Percentiles rank a stretch among this genome's conserved stretches.
These are phyloP conservation scores for Sylvia atricapilla DNA, from an alignment of 2,113 vertebrate species.

Conservation along the genomic window DNA sequence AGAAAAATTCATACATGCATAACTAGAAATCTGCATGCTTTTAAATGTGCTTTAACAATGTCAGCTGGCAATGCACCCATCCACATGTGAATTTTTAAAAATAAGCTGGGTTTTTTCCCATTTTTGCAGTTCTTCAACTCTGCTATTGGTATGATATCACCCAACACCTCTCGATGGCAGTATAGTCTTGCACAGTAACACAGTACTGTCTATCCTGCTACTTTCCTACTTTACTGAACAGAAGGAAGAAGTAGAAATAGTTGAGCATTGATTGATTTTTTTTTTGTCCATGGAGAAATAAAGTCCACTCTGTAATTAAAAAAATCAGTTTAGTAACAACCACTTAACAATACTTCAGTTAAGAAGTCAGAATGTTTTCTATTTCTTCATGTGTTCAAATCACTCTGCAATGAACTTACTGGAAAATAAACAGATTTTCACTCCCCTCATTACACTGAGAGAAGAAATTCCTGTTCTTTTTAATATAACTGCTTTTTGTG, in stretches of 20 bases:
- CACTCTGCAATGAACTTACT: not conserved
- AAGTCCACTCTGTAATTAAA: not conserved
- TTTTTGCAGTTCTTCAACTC: not conserved
- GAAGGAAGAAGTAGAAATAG: not conserved
- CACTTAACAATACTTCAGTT: not conserved
- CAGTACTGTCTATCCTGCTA: not conserved
- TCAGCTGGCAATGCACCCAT: not conserved
- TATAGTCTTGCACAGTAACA: conserved; percentile 51
- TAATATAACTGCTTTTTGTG: not conserved
- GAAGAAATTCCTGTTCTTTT: not conserved
- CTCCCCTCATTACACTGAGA: not conserved
- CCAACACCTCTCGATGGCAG: conserved; percentile 69
- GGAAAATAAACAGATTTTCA: conserved; percentile 20
- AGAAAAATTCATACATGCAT: not conserved
- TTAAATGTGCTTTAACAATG: not conserved
- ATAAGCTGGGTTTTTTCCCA: not conserved
- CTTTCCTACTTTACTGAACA: not conserved
- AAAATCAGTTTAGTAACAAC: not conserved
- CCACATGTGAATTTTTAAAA: not conserved
- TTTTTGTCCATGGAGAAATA: not conserved
- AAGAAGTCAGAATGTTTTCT: not conserved
- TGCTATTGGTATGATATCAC: conserved; percentile 25
- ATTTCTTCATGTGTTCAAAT: not conserved
- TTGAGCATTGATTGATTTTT: not conserved
- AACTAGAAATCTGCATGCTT: not conserved